Evolutionary conservation across 2,113 vertebrate genomes (phyloP), one percentile per base, ranked within the genome.

Genomic region (Sisor rabdophorus): DNA sequence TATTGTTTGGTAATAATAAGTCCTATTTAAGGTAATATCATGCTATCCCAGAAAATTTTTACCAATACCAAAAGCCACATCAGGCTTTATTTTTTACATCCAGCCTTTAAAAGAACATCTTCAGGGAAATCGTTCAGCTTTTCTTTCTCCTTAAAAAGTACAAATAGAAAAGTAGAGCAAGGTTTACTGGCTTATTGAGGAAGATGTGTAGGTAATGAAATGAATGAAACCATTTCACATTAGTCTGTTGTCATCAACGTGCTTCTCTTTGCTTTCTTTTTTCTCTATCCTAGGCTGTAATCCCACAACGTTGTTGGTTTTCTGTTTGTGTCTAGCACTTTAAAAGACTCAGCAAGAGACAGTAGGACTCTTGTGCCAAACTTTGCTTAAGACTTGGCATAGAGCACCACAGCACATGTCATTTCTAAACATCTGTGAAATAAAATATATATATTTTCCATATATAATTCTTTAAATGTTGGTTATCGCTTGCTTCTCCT

Each of bases 321-420:
- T 71, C 30, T 76, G 30, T 36, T 44, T 65, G 16, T 74, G 20
- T 52, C 72, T 28, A 55, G 53, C 70, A n/a, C 28, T 71, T 71
- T 71, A 44, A 40, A 32, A 17, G 40, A 58, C 40, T 73, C 55
- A 28, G 32, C 20, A 47, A 22, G 55, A 15, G 71, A 58, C 55
- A 44, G 16, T 28, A 72, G 15, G 13, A 24, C 19, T 36, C 20
- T 58, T 16, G 53, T 28, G 24, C n/a, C 58, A 55, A 71, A 40
- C 4, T 73, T 55, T 59, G 6, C 36, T 44, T 72, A 58, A 44
- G 15, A 68, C 20, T 36, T 22, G 4, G 24, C 47, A 20, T 60
- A 58, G 50, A 30, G 24, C 19, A 54, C 44, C 56, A 48, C 55
- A 61, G 28, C 22, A 61, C 20, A 50, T 47, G 26, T 1, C 20